Evolutionary conservation across 2,113 vertebrate genomes (phyloP), one percentile per base, ranked within the genome.

Genomic region (Phyllostomus hastatus): DNA sequence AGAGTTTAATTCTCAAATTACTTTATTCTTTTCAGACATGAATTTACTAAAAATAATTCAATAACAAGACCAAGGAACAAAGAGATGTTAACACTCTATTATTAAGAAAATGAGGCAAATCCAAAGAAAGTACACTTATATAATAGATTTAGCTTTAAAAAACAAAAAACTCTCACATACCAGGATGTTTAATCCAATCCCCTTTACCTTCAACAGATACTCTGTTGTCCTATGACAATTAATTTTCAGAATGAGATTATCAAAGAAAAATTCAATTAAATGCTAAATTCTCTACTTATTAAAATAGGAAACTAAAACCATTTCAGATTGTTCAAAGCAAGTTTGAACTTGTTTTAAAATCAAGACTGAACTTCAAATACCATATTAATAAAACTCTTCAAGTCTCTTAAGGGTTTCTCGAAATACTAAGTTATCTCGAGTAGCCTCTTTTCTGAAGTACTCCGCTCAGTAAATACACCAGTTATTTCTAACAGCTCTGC

Each of bases 271-370:
- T 31, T 41, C n/a, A 82, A 64, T 79, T 59, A 35, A 41, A 87
- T 92, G 43, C 59, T 38, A 66, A 94, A 92, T 80, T 50, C 82
- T 93, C 67, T 64, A 24, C 43, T 67, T 89, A 79, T 57, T 82
- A 92, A 97, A 95, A 24, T 78, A 88, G 66, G 87, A 94, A 90
- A 92, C 52, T 75, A 57, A 94, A 88, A 38, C 31, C 50, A 43
- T 43, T 78, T 66, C 50, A 5, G 46, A 38, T 28, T 61, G 66
- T 78, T 84, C 17, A 84, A 75, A 90, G 35, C 91, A 90, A 52
- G 75, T 76, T 61, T 80, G 50, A 90, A 76, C 84, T 90, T 54
- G 76, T 46, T 96, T 78, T 67, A 48, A 83, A 79, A 64, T 54
- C 54, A 86, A 54, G 33, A 64, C 52, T 59, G 35, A 88, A 35